Evolutionary conservation across 2,113 vertebrate species (phyloP).

Genomic region (human): DNA sequence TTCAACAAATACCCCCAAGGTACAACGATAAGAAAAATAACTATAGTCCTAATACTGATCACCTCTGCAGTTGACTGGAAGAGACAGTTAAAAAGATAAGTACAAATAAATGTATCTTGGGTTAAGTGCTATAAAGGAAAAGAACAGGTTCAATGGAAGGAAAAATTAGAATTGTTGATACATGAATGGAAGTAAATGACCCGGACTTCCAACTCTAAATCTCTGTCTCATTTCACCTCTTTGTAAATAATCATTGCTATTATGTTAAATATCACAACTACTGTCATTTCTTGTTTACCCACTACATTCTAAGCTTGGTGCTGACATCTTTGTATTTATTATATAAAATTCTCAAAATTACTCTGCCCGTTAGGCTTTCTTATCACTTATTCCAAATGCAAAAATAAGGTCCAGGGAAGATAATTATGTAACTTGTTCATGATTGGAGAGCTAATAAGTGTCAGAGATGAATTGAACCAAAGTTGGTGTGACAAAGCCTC

Average conservation of each 20-base stretch:
- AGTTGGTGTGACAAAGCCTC: not conserved
- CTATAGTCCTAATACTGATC: not conserved
- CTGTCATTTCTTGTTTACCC: not conserved
- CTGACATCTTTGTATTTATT: not conserved
- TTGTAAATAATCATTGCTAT: slow-evolving; percentile 31
- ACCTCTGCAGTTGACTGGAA: not conserved
- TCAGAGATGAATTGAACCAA: slow-evolving; percentile 11
- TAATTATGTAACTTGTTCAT: not conserved
- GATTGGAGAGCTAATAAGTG: not conserved
- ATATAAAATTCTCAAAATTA: slow-evolving; percentile 4
- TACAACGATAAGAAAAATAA: slow-evolving; percentile 41
- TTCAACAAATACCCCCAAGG: not conserved
- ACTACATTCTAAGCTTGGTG: not conserved
- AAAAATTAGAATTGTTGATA: slow-evolving; percentile 18
- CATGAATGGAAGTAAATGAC: slow-evolving; percentile 34
- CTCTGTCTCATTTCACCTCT: slow-evolving; percentile 27
- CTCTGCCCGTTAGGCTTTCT: not conserved
- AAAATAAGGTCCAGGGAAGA: not conserved
- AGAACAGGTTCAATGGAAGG: not conserved
- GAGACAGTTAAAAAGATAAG: not conserved
- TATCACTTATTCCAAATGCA: not conserved
- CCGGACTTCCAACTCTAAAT: not conserved
- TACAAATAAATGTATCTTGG: not conserved
- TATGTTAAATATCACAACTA: not conserved
- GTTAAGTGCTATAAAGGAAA: slow-evolving; percentile 18